Base-by-base conservation (phyloP, 2,797 vertebrate genomes). In the Sternotherus odoratus region DNA sequence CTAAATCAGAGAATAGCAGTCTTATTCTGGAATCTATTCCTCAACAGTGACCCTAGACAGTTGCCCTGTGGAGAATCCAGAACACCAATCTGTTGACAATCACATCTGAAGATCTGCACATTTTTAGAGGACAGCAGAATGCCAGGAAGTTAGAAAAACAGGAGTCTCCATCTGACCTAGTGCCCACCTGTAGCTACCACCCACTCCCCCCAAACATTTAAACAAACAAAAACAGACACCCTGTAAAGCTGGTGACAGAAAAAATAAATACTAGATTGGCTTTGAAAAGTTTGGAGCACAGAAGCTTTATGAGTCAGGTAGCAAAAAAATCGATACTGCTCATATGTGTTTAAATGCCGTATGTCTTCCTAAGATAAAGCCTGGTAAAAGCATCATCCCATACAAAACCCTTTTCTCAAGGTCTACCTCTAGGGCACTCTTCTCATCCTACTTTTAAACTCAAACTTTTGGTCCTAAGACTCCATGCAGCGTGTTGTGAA, bases 241-340 rank as follows among this genome's bases (percentile, higher is more conserved):
- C 10, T 89, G 79, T 43, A 75, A 74, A 85, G 88, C 69, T 89
- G 75, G 78, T 87, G 89, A 88, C 84, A 90, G 88, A 96, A 91
- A 91, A 86, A 92, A 43, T 50, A 86, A 87, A 77, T 78, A 79
- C 46, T 48, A 9, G 46, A 48, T 48, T 39, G 79, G 69, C 50
- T 90, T 77, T 74, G 87, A 89, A 92, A 86, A 53, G 56, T 60
- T 46, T 56, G 90, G 90, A 80, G 28, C 90, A 54, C 77, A 69
- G 30, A 49, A 6, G 85, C 84, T 80, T 36, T 82, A 78, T 53
- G 78, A 28, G 83, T 91, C 75, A 77, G 21, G 4, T 3, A 82
- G 77, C 66, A 91, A 81, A 91, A 81, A 95, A 77, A 10, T 49
- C 69, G 80, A 92, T 87, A 88, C n/a, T 0, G 0, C 77, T 78